Evolutionary conservation across 1,140 invertebrate genomes (phyloP).

Genomic region (Brachionus manjavacas): DNA sequence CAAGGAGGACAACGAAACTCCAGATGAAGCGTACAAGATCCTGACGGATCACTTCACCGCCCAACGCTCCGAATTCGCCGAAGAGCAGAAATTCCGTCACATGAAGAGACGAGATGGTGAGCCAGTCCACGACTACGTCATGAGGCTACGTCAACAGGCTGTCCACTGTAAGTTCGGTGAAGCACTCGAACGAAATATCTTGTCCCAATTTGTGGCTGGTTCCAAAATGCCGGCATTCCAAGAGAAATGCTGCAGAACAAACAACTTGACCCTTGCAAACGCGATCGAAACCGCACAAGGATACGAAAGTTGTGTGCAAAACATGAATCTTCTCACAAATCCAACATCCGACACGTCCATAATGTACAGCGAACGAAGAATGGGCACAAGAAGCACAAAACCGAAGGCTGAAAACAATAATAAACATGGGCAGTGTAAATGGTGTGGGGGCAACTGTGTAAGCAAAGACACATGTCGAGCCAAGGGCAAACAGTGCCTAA

Average conservation of each 20-base stretch:
- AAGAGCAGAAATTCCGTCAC: not conserved
- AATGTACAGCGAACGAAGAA: not conserved
- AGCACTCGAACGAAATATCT: not conserved
- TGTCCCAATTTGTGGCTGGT: not conserved
- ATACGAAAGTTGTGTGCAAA: not conserved
- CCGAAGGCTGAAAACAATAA: not conserved
- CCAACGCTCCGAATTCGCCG: not conserved
- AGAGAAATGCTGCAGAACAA: constrained; percentile 1
- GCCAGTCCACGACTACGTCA: not conserved
- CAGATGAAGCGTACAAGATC: not conserved
- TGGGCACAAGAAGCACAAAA: not conserved
- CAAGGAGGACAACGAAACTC: not conserved
- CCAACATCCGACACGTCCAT: not conserved
- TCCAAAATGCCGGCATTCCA: not conserved
- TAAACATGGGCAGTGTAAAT: not conserved
- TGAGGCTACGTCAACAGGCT: not conserved
- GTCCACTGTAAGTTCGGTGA: not conserved
- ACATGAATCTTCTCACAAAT: not conserved
- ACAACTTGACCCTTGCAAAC: not conserved
- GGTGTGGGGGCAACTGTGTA: not conserved
- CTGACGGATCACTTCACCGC: not conserved
- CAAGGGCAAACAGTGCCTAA: not conserved
- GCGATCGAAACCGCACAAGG: not conserved
- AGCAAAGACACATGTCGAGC: not conserved
- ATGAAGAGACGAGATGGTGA: not conserved